Base-by-base conservation (phyloP, 2,888 invertebrate genomes). In the Eupithecia pulchellata region DNA sequence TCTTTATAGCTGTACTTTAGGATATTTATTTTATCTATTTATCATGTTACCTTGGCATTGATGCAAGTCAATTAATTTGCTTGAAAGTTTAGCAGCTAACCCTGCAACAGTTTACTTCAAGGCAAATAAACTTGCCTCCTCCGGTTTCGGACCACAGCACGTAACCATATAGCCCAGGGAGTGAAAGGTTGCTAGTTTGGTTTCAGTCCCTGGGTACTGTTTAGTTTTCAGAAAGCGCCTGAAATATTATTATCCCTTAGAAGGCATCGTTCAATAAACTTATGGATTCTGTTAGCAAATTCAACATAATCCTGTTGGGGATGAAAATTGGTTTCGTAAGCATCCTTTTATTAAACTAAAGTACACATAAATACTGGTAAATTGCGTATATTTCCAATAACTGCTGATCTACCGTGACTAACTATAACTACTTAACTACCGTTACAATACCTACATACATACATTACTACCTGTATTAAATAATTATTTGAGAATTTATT, bases 161-260 rank as follows among this genome's bases (percentile, higher is more conserved):
- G 29, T 57, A 29, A 29, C 29, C 17, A 57, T 34, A 52, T 17
- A 25, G 39, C 58, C 25, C 34, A 57, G 63, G 52, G 71, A 68
- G 57, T 42, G 39, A 68, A 63, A 64, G 60, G 42, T 72, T 39
- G 64, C 63, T 34, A 17, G 57, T 63, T 29, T 57, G 36, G n/a
- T 47, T 47, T 71, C 42, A 57, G 61, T 67, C 73, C 69, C 68
- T 64, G 52, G 70, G 64, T 62, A 64, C 70, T 66, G 69, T 72
- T 71, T 69, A 70, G 66, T 73, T 73, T 75, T 64, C 58, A 66
- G 66, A 71, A 68, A 68, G 60, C 36, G 65, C 34, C 62, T 62
- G 9, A 68, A 66, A 67, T 73, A 73, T 73, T 65, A 65, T 64
- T 64, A 69, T 66, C 52, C 68, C 68, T 65, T 61, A 30, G 64